Base-by-base conservation (phyloP, 1,140 invertebrate genomes). In the Brachionus calyciflorus region DNA sequence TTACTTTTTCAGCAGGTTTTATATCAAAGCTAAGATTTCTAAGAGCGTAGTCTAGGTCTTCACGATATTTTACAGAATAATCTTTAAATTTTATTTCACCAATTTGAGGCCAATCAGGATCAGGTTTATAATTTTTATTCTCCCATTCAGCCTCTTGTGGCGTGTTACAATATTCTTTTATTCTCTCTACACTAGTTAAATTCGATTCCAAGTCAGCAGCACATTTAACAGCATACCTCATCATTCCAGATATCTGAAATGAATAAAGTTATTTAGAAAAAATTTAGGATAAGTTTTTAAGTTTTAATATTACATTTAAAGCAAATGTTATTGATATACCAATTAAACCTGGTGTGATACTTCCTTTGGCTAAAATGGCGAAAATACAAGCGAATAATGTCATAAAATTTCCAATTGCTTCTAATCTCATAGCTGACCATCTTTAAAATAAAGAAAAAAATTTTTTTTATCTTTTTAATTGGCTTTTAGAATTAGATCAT, bases 181-280 rank as follows among this genome's bases (percentile, higher is more conserved):
- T 93, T 84, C 96, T 89, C 84, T 99, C 96, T 1, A 98, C 94
- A n/a, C 94, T 92, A 0, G 98, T 95, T 78, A 98, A 96, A 82
- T 98, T 97, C 0, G 93, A 96, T 87, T 98, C 96, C 26, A 98
- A 90, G 80, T 97, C 94, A 3, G 93, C 93, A 0, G 92, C 93
- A 93, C 96, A 96, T 77, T 94, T 87, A 5, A 98, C 94, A 77
- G 96, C 86, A 93, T 93, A 96, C 83, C 96, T 98, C 9, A 98
- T 85, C 0, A 92, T 94, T 88, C 93, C 92, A 0, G 94, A 97
- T 51, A 96, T 84, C 60, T 65, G n/a, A 37, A 41, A 28, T 41
- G 21, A 37, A 40, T n/a, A n/a, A 44, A 41, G 12, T 44, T 46
- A 44, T 1, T 14, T 26, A 49, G 14, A 3, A 28, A 21, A n/a